Percentiles rank a stretch among this genome's conserved stretches.
Evolutionary conservation across 2,113 vertebrate genomes (phyloP).

Genomic region (Clarias gariepinus): DNA sequence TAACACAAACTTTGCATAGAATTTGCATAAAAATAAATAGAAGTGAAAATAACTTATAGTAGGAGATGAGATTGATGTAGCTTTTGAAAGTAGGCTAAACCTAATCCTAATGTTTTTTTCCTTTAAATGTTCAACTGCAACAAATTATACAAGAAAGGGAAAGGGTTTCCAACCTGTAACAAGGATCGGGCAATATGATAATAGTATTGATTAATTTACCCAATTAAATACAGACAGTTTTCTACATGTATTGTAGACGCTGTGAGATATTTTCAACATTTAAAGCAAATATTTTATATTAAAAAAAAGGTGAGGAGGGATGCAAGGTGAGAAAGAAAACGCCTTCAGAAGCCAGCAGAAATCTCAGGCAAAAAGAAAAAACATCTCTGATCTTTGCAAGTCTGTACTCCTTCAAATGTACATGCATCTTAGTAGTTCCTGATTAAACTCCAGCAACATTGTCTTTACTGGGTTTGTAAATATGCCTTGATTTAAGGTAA

Average conservation of each 20-base stretch:
- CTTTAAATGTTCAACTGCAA: background rate
- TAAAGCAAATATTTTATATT: too few species aligned
- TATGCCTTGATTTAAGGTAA: too few species aligned
- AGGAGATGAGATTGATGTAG: too few species aligned
- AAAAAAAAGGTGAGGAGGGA: too few species aligned
- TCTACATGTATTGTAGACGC: background rate
- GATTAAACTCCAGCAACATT: background rate
- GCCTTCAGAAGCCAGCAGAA: background rate
- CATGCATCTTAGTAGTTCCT: background rate
- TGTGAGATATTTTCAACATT: background rate
- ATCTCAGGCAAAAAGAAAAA: background rate
- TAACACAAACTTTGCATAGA: background rate
- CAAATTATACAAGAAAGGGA: background rate
- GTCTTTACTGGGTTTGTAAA: background rate
- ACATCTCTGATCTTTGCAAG: too few species aligned
- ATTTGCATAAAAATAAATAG: background rate
- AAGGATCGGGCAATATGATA: background rate
- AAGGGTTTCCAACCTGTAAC: background rate
- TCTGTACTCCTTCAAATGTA: too few species aligned
- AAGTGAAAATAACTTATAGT: background rate
- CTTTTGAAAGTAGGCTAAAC: background rate
- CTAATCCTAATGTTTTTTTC: background rate
- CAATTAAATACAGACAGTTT: background rate
- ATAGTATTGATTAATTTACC: background rate
- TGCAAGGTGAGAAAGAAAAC: too few species aligned